A percentile compares a stretch with the other conserved stretches of the same genome.
Evolutionary conservation across 2,113 vertebrate species (phyloP).

Genomic region (Chinchilla lanigera): DNA sequence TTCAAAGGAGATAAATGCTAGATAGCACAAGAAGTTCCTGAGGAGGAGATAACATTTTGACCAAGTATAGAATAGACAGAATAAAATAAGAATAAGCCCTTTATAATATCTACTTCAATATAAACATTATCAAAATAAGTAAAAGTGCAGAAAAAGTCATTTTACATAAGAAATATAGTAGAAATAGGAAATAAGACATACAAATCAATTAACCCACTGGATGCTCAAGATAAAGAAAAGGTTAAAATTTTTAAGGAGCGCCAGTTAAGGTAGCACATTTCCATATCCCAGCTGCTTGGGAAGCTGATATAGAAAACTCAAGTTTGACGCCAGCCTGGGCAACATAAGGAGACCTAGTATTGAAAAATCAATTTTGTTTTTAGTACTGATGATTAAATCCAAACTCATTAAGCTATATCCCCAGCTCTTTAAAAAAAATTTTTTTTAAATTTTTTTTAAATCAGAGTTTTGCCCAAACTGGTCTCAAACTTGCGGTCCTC

Average conservation of each 20-base stretch:
- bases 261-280: not conserved
- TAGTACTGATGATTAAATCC: not conserved
- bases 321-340: not conserved
- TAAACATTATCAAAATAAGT: conserved; percentile 30
- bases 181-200: conserved; percentile 15
- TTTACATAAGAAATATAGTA: not conserved
- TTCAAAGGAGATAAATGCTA: not conserved
- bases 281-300: not conserved
- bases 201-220: not conserved
- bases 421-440: not conserved
- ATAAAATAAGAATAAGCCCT: conserved; percentile 18
- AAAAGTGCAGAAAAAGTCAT: conserved; percentile 8
- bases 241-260: conserved; percentile 9
- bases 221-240: not conserved
- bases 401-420: not conserved
- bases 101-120: conserved; percentile 17
- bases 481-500: not conserved
- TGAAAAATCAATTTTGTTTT: not conserved
- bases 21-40: not conserved
- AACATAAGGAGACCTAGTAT: not conserved
- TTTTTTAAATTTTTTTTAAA: not conserved
- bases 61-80: not conserved
- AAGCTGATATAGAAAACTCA: not conserved
- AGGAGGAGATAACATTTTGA: conserved; percentile 2
- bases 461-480: not conserved